phyloP scores from a whole-genome alignment of 1,140 invertebrate genomes.

The Drosophila littoralis region DNA sequence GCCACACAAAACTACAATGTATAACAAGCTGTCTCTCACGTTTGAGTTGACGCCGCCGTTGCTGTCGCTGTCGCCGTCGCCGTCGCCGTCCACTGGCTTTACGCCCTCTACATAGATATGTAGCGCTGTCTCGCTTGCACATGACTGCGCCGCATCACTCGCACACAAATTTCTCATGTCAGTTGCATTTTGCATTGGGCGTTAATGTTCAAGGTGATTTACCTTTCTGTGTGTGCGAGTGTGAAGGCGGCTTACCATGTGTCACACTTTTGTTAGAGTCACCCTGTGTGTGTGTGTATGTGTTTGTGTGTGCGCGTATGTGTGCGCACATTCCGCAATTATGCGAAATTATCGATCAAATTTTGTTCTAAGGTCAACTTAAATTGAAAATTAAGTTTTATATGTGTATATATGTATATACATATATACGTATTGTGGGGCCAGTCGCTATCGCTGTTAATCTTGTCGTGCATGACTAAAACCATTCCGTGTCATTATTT shows the following conservation, averaged over 20 bases:
- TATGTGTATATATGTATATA: slow-evolving; percentile 5
- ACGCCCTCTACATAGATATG: slow-evolving; percentile 20
- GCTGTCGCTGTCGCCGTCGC: background rate
- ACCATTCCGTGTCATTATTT: slow-evolving; percentile 14
- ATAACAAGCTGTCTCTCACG: slow-evolving; percentile 63
- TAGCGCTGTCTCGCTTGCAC: slow-evolving; percentile 29
- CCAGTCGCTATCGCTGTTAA: slow-evolving; percentile 55
- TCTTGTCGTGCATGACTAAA: slow-evolving; percentile 29
- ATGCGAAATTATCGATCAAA: slow-evolving; percentile 84
- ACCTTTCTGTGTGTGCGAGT: slow-evolving; percentile 27
- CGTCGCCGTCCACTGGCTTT: background rate
- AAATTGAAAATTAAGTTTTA: slow-evolving; percentile 69
- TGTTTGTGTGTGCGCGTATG: no score
- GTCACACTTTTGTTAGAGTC: slow-evolving; percentile 52
- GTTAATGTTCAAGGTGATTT: slow-evolving; percentile 83
- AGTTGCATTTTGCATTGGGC: slow-evolving; percentile 78
- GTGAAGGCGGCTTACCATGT: slow-evolving; percentile 50
- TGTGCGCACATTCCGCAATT: slow-evolving; percentile 59
- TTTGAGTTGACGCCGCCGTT: slow-evolving; percentile 44
- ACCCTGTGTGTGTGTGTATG: background rate
- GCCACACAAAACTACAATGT: slow-evolving; percentile 33
- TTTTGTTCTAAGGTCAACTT: slow-evolving; percentile 77
- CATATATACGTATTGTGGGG: slow-evolving; percentile 3
- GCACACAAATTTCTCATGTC: slow-evolving; percentile 48
- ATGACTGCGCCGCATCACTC: background rate